Evolutionary conservation across 2,113 vertebrate genomes (phyloP), one percentile per base, ranked within the genome.

Genomic region (Poicephalus meyeri): DNA sequence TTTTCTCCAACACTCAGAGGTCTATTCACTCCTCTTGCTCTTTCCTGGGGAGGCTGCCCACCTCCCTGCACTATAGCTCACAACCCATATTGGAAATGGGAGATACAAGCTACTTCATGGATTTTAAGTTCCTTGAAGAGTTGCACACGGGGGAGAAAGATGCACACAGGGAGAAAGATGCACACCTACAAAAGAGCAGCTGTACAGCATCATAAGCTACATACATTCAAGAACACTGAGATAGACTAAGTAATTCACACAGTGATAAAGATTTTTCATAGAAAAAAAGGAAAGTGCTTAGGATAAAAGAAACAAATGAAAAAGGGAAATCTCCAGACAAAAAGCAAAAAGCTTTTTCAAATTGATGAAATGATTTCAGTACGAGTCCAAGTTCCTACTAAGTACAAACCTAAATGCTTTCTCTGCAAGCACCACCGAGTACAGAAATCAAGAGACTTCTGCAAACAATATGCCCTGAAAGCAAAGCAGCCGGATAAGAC

Each of bases 381-480:
- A 86, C 4, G 49, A 97, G 84, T 94, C 93, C 90, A 88, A 96
- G 86, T 93, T 94, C 92, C 95, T 74, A 93, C 94, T 69, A 96
- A 95, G 94, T 96, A 95, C 93, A 97, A 96, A 94, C 79, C 89
- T 96, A 97, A 95, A 94, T 71, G 88, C 85, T 58, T 95, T 93
- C 94, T 93, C 96, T 91, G 95, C 85, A 90, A 94, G 96, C 64
- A 70, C 46, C 85, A 78, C 71, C 68, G 90, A 96, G 89, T 93
- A 96, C 81, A 90, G 94, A 96, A 96, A 95, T 96, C 87, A 96
- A 96, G 96, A 88, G 95, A 95, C 95, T 94, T 90, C 76, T 91
- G 85, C 93, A 94, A 96, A 96, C 79, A 94, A 93, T 96, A 91
- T 58, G 71, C 64, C 74, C 60, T 94, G 93, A 97, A 96, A 97